Conservation (phyloP, 2,888 invertebrate species). For the Tenthredo amoena region DNA sequence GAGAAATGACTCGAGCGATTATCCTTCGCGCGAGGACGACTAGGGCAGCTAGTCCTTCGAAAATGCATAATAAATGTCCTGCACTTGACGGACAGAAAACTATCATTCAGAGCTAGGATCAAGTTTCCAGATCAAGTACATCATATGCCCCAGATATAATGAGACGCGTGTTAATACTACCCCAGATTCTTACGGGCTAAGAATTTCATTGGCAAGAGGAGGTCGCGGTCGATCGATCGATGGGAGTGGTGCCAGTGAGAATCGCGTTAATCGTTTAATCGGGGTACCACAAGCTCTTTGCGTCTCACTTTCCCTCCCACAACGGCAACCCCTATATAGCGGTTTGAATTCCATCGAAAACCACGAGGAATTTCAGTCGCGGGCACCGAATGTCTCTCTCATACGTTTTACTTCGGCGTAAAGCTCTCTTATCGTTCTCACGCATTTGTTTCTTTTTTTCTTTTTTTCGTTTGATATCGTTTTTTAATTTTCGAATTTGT, state of each 20-base stretch:
- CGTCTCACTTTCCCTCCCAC: conserved; percentile 39
- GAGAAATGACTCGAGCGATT: neutral
- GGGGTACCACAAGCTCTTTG: conserved; percentile 16
- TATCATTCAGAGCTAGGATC: no score
- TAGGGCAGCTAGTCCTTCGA: neutral
- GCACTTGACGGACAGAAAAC: neutral
- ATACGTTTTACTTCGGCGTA: neutral
- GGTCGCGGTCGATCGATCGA: conserved; percentile 16
- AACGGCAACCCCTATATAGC: conserved; percentile 12
- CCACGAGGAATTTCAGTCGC: conserved; percentile 40
- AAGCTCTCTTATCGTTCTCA: neutral
- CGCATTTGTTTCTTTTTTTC: neutral
- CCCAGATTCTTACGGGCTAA: neutral
- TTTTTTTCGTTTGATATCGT: no score
- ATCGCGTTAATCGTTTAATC: conserved; percentile 41
- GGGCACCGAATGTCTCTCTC: conserved; percentile 6
- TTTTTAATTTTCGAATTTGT: no score
- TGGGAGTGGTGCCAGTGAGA: conserved; percentile 3
- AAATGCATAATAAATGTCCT: neutral
- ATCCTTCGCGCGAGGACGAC: neutral
- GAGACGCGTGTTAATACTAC: neutral
- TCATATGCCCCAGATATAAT: neutral
- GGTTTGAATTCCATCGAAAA: conserved; percentile 41
- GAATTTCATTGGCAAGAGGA: neutral
- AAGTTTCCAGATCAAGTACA: no score